phyloP scores from a whole-genome alignment of 2,113 vertebrate genomes.

The Lethenteron camtschaticum region DNA sequence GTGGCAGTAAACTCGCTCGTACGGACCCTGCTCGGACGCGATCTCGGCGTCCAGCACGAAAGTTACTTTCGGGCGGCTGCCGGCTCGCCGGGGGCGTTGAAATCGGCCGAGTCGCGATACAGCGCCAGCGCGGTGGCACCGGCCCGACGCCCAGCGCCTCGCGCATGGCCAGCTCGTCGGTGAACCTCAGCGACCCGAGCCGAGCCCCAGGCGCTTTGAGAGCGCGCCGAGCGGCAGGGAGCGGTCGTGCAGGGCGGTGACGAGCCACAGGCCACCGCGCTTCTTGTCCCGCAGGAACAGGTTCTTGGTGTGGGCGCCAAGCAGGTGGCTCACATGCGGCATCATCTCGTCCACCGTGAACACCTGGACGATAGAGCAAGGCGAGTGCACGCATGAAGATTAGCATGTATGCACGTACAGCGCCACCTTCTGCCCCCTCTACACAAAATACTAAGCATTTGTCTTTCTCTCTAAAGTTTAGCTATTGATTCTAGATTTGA shows the following conservation, averaged over 20 bases:
- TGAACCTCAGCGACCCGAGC: slow-evolving; percentile 64
- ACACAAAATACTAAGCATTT: neutral
- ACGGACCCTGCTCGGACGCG: slow-evolving; percentile 34
- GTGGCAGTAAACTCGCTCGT: slow-evolving; percentile 54
- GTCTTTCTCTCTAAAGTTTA: neutral
- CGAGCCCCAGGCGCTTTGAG: slow-evolving; percentile 54
- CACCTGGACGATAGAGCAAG: slow-evolving; percentile 30
- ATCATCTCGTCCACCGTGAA: slow-evolving; percentile 92
- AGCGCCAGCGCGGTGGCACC: slow-evolving; percentile 55
- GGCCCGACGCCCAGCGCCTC: slow-evolving; percentile 59
- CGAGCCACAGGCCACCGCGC: slow-evolving; percentile 62
- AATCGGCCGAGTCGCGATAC: slow-evolving; percentile 39
- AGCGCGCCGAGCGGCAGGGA: slow-evolving; percentile 55
- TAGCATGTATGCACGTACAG: neutral
- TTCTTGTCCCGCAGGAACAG: slow-evolving; percentile 86
- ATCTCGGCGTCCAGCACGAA: slow-evolving; percentile 42
- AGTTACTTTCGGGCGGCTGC: slow-evolving; percentile 19
- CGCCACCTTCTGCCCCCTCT: neutral
- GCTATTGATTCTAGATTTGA: too few relatives aligned
- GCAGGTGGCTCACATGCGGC: slow-evolving; percentile 48
- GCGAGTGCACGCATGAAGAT: neutral
- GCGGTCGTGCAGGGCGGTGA: slow-evolving; percentile 44
- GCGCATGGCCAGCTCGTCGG: slow-evolving; percentile 51
- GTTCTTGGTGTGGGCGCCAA: slow-evolving; percentile 58
- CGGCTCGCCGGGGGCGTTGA: too few relatives aligned